Evolutionary conservation across 2,888 invertebrate species (phyloP), one percentile per base, ranked within the genome.

Genomic region (Nebria salina): DNA sequence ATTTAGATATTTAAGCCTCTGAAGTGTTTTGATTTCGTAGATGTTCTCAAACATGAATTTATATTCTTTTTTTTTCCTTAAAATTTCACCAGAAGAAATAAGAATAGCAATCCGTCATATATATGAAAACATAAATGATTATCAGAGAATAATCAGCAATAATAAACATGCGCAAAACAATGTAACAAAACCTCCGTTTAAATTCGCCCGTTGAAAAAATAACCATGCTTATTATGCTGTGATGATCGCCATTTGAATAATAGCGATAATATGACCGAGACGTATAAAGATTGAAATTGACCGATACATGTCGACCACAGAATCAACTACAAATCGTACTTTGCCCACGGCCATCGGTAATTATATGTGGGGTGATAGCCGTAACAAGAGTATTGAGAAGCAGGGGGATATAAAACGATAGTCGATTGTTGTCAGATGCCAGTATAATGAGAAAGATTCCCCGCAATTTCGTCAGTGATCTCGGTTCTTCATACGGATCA

Each of bases 351-450:
- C 11, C 72, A 65, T 66, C 34, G 43, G 72, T 80, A 80, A 80
- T 80, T 80, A 80, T 75, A 65, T 80, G 80, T 68, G 54, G 79
- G 34, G 34, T 34, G 34, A 34, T 34, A 54, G 54, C 54, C 8
- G 54, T 11, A 54, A 54, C 13, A 54, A 8, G 54, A 13, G 54
- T 54, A 13, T 54, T 34, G 34, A 34, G 34, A 34, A 68, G 75
- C 68, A 34, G 64, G 80, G 70, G 64, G 25, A 26, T 15, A n/a
- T 25, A 70, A 66, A 75, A 34, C 68, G 42, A 72, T 77, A 65
- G 68, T 73, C 68, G 80, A 80, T 80, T 80, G 73, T 80, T 80
- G 80, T 80, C 80, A 80, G 80, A 80, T 80, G 80, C 80, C 80
- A 75, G 80, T 70, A 80, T 80, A 80, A 80, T 80, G 75, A 75